These are phyloP conservation scores for Rhadina sibilatrix DNA, from an alignment of 2,113 vertebrate species.

Conservation along the genomic window DNA sequence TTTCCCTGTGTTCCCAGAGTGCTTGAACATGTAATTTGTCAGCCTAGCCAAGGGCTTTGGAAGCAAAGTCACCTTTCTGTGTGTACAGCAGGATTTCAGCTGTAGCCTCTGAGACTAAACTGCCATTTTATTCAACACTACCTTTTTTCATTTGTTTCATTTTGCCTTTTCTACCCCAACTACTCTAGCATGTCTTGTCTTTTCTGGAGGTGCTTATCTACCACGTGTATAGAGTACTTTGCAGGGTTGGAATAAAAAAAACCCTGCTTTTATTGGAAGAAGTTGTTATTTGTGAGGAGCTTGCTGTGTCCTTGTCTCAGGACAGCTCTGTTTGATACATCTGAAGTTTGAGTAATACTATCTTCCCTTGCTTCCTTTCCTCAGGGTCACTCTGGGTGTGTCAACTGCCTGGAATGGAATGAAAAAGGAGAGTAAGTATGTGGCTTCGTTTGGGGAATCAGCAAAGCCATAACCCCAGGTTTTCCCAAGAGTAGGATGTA, in stretches of 20 bases:
- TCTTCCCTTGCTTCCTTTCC: background rate
- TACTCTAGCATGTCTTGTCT: background rate
- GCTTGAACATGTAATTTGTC: conserved; percentile 25
- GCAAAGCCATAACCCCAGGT: background rate
- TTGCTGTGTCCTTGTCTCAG: background rate
- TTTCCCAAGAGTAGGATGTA: background rate
- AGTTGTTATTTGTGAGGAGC: background rate
- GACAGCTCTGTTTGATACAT: background rate
- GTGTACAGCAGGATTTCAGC: background rate
- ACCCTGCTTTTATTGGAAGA: background rate
- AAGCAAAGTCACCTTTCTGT: conserved; percentile 15
- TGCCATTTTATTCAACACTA: background rate
- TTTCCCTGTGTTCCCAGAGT: background rate
- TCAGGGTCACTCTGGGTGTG: conserved; percentile 96
- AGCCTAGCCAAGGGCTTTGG: conserved; percentile 23
- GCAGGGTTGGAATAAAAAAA: background rate
- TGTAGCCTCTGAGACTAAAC: conserved; percentile 7
- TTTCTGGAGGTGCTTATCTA: conserved; percentile 15
- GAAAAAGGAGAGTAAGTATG: conserved; percentile 95
- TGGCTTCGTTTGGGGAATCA: background rate
- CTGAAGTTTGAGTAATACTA: background rate
- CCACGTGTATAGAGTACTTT: background rate
- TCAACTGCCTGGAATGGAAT: conserved; percentile 99
- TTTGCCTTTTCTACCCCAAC: background rate
- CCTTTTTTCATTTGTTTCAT: background rate